Conservation (phyloP, 2,888 invertebrate species). For the Nowickia ferox region DNA sequence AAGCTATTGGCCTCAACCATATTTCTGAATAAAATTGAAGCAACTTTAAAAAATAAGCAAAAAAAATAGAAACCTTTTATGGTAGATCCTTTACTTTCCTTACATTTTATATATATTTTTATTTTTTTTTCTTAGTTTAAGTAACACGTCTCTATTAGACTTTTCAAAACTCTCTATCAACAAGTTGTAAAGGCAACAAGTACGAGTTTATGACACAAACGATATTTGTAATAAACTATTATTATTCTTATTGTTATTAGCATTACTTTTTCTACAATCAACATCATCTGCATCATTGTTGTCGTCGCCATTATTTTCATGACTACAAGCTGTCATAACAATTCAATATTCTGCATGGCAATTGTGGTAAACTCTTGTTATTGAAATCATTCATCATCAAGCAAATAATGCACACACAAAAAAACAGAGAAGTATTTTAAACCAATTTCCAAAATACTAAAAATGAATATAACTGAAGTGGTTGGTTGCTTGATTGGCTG, state of each 20-base stretch:
- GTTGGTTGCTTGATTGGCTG: not conserved
- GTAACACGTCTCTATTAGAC: slow-evolving; percentile 22
- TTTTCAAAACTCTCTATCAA: slow-evolving; percentile 46
- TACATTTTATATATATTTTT: not conserved
- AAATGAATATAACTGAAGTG: slow-evolving; percentile 17
- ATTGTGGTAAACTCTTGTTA: slow-evolving; percentile 61
- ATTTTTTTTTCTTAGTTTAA: not conserved
- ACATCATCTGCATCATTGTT: slow-evolving; percentile 31
- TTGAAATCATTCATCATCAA: slow-evolving; percentile 51
- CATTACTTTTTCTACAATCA: slow-evolving; percentile 1
- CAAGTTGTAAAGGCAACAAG: slow-evolving; percentile 57
- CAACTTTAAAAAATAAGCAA: too few species aligned
- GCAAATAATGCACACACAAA: not conserved
- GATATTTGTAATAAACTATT: slow-evolving; percentile 43
- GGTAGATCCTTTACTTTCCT: not conserved
- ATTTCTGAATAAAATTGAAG: too few species aligned
- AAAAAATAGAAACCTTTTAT: not conserved
- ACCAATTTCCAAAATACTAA: slow-evolving; percentile 25
- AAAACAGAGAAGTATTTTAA: slow-evolving; percentile 15
- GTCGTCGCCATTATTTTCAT: slow-evolving; percentile 56
- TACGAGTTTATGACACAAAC: slow-evolving; percentile 26
- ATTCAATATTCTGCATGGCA: slow-evolving; percentile 66
- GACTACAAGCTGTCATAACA: slow-evolving; percentile 67
- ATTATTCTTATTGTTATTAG: not conserved
- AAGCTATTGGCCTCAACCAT: too few species aligned